Evolutionary conservation across 1,140 invertebrate species (phyloP).

Genomic region (Drosophila aff.): DNA sequence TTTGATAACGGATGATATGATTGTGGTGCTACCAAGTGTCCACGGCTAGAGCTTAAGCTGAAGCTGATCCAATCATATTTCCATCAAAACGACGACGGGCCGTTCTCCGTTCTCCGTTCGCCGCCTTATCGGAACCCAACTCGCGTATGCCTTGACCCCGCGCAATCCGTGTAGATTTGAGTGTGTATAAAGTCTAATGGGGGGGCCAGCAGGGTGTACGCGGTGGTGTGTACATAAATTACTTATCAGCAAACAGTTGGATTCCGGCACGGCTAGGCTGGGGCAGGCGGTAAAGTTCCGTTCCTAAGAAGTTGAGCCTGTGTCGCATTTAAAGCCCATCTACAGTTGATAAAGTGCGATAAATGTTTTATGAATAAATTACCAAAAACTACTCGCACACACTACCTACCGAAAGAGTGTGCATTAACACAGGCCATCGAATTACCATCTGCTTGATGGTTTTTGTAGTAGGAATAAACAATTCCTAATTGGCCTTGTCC

Average conservation of each 20-base stretch:
- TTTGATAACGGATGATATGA: slow-evolving; percentile 26
- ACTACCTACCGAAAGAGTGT: no score
- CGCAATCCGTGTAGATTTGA: slow-evolving; percentile 12
- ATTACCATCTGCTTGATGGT: no score
- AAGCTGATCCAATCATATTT: slow-evolving; percentile 22
- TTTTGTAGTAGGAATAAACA: neutral
- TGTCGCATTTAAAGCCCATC: neutral
- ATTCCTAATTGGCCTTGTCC: slow-evolving; percentile 7
- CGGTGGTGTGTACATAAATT: slow-evolving; percentile 17
- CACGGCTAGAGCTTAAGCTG: neutral
- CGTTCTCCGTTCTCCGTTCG: slow-evolving; percentile 21
- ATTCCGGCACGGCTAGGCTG: neutral
- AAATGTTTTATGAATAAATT: slow-evolving; percentile 11
- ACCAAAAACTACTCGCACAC: neutral
- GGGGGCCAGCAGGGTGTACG: neutral
- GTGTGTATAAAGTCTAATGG: slow-evolving; percentile 9
- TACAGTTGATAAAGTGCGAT: slow-evolving; percentile 3
- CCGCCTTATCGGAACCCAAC: slow-evolving; percentile 16
- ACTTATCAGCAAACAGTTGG: slow-evolving; percentile 22
- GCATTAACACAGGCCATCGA: neutral
- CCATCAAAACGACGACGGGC: slow-evolving; percentile 4
- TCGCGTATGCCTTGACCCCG: slow-evolving; percentile 15
- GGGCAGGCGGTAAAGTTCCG: slow-evolving; percentile 10
- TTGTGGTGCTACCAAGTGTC: slow-evolving; percentile 2
- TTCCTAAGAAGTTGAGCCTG: slow-evolving; percentile 9